These are phyloP conservation scores for Tangara arthus DNA, from an alignment of 2,797 vertebrate species.

Conservation along the genomic window DNA sequence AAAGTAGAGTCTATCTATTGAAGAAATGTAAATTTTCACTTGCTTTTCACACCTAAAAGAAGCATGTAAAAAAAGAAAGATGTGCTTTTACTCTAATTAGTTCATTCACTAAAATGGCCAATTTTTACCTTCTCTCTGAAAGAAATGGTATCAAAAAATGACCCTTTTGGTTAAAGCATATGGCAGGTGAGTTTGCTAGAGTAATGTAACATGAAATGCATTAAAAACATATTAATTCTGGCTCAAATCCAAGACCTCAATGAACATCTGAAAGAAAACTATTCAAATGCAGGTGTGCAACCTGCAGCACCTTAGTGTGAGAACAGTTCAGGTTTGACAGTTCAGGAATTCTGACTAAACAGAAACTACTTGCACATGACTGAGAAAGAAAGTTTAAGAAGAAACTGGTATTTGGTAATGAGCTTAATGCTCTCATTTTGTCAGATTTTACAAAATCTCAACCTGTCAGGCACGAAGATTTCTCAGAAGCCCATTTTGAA, in stretches of 20 bases:
- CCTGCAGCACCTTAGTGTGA: neutral
- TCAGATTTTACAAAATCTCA: neutral
- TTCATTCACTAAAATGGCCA: neutral
- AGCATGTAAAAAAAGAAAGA: neutral
- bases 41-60: neutral
- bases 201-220: neutral
- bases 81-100: neutral
- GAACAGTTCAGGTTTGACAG: constrained; percentile 36
- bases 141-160: neutral
- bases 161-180: neutral
- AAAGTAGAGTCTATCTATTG: neutral
- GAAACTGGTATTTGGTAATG: neutral
- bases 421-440: neutral
- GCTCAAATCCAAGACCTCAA: neutral
- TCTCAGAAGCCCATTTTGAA: constrained; percentile 17
- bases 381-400: constrained; percentile 32
- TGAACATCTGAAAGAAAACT: neutral
- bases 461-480: neutral
- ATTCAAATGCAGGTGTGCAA: neutral
- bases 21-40: neutral
- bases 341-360: constrained; percentile 27
- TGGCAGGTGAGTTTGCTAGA: neutral
- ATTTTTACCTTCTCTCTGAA: neutral
- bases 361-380: neutral
- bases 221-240: neutral